These are phyloP conservation scores for Plemyria rubiginata DNA, from an alignment of 2,888 invertebrate genomes.

Conservation along the genomic window DNA sequence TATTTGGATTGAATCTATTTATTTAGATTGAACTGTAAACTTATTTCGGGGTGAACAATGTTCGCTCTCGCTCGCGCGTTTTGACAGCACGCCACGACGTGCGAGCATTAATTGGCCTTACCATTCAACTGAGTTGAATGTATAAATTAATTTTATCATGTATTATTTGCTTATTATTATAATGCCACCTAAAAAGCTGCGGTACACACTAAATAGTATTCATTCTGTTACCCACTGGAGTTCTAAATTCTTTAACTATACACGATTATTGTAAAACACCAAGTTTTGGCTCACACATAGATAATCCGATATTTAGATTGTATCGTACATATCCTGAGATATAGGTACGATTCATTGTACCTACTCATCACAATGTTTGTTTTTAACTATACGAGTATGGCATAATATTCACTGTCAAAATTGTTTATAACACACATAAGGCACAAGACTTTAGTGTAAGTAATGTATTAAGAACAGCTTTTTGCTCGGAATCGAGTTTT, in stretches of 20 bases:
- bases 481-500: not conserved
- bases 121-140: not conserved
- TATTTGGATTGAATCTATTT: no score
- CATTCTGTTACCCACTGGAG: not conserved
- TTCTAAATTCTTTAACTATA: not conserved
- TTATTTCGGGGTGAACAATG: no score
- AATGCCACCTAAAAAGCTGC: not conserved
- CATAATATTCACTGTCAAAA: not conserved
- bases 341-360: not conserved
- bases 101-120: not conserved
- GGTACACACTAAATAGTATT: not conserved
- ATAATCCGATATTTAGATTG: not conserved
- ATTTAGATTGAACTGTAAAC: no score
- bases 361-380: not conserved
- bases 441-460: slow-evolving; percentile 1
- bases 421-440: not conserved
- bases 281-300: not conserved
- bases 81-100: no score
- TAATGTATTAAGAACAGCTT: not conserved
- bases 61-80: no score
- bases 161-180: not conserved
- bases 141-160: not conserved
- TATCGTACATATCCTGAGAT: not conserved
- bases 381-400: not conserved
- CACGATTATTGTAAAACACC: not conserved